These are phyloP conservation scores for Pseudorasbora parva DNA, from an alignment of 2,113 vertebrate species.

Conservation along the genomic window DNA sequence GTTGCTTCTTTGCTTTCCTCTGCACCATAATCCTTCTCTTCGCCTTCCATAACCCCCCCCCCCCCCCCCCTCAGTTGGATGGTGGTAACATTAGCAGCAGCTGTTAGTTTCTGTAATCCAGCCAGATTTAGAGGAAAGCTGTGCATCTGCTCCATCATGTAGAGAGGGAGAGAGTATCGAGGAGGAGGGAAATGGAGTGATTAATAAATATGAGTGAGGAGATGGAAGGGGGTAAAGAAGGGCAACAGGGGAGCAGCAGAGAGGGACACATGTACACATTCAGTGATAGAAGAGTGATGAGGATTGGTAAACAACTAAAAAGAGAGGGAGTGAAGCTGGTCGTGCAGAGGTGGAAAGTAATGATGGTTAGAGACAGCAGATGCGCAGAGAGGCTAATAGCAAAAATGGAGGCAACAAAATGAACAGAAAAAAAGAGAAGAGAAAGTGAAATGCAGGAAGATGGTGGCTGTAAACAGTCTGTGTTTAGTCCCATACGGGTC, in stretches of 20 bases:
- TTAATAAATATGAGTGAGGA: constrained; percentile 4
- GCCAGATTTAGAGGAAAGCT: constrained; percentile 43
- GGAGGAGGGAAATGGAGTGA: constrained; percentile 8
- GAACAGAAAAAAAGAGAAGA: constrained; percentile 13
- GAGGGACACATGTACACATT: constrained; percentile 33
- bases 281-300: constrained; percentile 13
- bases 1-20: neutral
- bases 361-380: neutral
- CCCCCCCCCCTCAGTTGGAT: neutral
- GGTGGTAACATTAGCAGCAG: constrained; percentile 49
- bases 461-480: neutral
- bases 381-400: constrained; percentile 26
- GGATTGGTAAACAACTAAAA: constrained; percentile 1
- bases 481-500: constrained; percentile 14
- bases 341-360: neutral
- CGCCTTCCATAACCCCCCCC: neutral
- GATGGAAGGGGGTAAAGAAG: constrained; percentile 20
- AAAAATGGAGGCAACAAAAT: neutral
- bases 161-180: constrained; percentile 4
- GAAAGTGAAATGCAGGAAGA: neutral
- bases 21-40: neutral
- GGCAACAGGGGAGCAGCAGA: constrained; percentile 11
- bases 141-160: constrained; percentile 42
- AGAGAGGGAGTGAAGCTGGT: constrained; percentile 3
- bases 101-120: constrained; percentile 51